Evolutionary conservation across 2,888 invertebrate species (phyloP), one percentile per base, ranked within the genome.

Genomic region (Octonoba sinensis): DNA sequence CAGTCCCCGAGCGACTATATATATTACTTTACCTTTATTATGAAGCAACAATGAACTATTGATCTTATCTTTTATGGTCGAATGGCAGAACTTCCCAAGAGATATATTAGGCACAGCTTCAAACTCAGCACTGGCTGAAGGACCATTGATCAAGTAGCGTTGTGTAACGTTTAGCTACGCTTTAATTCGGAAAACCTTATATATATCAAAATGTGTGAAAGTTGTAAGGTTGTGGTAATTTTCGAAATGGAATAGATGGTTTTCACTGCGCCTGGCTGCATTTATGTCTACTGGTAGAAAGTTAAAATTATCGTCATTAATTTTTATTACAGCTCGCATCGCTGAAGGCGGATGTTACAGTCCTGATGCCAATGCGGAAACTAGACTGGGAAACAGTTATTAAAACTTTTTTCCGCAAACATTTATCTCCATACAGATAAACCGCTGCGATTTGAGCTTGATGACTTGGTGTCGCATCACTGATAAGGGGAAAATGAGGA

Each of bases 271-370:
- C 65, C 18, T 18, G 24, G 59, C 22, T 66, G 49, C 73, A 79
- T 79, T 79, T 79, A 69, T 49, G 62, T 64, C 73, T 79, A 57
- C 64, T 69, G 4, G 47, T 18, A 36, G 73, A 72, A 72, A 67
- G 78, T 79, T 60, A 47, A 79, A 79, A 73, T 72, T 79, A 73
- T 79, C 72, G 57, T 62, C 79, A 79, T 79, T 73, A 69, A 79
- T 79, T 79, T 73, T 73, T 79, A 79, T 79, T 79, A 73, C 56
- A 56, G 71, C 49, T 49, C 51, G 49, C n/a, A 74, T 49, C 46
- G 44, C 18, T 20, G 22, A 24, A 20, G 11, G 59, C 18, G 18
- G 62, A 13, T 57, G n/a, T 20, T 36, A 36, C 36, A 36, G 36
- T 36, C 36, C 36, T 8, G 36, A 36, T 36, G 3, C n/a, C 36